Evolutionary conservation across 2,888 invertebrate genomes (phyloP).

Genomic region (Ephialtes manifestator): DNA sequence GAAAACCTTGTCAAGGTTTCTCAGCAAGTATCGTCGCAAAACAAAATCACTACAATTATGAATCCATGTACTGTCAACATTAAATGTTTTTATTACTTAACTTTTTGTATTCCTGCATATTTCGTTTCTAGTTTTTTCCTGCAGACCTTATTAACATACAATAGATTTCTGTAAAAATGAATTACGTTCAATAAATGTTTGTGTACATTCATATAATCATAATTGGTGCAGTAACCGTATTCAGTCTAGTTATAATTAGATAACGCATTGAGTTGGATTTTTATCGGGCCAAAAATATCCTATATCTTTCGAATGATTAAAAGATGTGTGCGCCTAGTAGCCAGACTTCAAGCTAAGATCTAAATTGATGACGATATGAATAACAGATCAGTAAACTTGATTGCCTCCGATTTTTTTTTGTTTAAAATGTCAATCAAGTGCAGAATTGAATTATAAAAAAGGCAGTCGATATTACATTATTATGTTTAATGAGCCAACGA

Average conservation of each 20-base stretch:
- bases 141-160: background rate
- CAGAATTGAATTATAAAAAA: background rate
- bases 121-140: background rate
- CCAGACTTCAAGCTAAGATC: background rate
- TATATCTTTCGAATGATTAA: too few species aligned
- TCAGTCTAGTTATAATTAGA: background rate
- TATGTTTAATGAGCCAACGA: constrained; percentile 6
- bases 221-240: background rate
- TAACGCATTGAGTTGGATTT: background rate
- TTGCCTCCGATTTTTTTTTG: background rate
- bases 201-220: background rate
- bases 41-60: background rate
- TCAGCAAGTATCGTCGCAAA: background rate
- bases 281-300: background rate
- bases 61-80: background rate
- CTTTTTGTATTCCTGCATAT: background rate
- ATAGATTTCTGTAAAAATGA: background rate
- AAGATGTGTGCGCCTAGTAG: background rate
- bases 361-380: background rate
- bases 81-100: background rate
- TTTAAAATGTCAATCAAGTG: background rate
- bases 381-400: background rate
- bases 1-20: constrained; percentile 10
- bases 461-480: too few species aligned
- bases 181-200: background rate